Percentiles rank a stretch among this genome's conserved stretches.
phyloP scores from a whole-genome alignment of 2,113 vertebrate genomes.

The Furnarius figulus region DNA sequence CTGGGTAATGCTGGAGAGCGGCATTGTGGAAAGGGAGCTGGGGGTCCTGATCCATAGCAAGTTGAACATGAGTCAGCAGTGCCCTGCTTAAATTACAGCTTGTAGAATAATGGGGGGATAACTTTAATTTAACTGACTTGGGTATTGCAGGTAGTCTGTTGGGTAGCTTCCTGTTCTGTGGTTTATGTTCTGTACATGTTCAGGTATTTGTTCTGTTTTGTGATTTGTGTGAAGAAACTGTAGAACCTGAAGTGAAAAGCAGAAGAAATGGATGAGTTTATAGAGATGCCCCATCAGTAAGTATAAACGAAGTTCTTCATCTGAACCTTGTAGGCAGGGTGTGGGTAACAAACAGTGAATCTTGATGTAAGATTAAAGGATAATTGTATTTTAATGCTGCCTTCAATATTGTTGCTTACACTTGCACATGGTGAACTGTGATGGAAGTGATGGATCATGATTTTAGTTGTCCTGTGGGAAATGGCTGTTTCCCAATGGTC shows the following conservation, averaged over 20 bases:
- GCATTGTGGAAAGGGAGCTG: neutral
- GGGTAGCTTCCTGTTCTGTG: neutral
- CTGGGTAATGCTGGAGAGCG: neutral
- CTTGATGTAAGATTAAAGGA: neutral
- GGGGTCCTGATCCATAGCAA: accelerated
- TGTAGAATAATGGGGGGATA: neutral
- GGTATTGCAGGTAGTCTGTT: neutral
- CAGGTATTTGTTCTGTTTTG: neutral
- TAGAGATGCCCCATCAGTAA: neutral
- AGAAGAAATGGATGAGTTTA: neutral
- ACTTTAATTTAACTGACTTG: neutral
- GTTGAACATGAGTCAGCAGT: accelerated
- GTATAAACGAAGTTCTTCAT: neutral
- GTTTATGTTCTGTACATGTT: neutral
- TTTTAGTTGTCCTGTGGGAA: neutral
- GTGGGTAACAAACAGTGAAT: neutral
- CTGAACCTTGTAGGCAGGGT: neutral
- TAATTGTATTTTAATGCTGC: neutral
- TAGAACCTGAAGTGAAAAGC: neutral
- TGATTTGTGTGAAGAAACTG: neutral
- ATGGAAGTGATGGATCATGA: neutral
- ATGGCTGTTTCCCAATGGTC: neutral
- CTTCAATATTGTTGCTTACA: neutral
- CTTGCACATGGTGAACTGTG: neutral
- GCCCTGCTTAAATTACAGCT: neutral